Conservation (phyloP, 2,797 vertebrate species). For the Tragopan temminckii region DNA sequence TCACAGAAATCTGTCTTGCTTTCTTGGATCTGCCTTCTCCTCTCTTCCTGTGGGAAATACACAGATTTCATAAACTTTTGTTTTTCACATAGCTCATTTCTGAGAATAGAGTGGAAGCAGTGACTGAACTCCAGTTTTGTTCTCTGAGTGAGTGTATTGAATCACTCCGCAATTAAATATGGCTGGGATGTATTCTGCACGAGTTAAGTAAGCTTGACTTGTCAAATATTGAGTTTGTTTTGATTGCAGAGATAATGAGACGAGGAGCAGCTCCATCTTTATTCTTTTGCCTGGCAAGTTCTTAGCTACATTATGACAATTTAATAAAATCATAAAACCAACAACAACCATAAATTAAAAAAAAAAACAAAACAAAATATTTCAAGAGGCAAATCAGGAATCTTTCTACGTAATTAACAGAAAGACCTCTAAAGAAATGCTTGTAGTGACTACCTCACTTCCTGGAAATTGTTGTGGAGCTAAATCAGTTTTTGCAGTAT, state of each 20-base stretch:
- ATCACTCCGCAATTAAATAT: background rate
- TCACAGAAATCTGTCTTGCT: background rate
- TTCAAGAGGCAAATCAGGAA: background rate
- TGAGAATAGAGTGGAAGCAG: background rate
- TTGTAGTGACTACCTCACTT: conserved; percentile 13
- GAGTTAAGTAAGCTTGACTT: conserved; percentile 4
- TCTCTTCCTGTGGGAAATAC: background rate
- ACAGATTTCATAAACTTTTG: background rate
- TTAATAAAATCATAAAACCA: background rate
- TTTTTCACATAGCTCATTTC: background rate
- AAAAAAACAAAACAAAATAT: background rate
- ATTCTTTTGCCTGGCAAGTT: conserved; percentile 5
- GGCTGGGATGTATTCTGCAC: background rate
- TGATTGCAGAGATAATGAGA: conserved; percentile 24
- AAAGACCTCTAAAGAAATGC: conserved; percentile 11
- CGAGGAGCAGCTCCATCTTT: background rate
- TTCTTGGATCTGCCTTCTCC: background rate
- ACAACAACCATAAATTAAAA: background rate
- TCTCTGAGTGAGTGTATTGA: background rate
- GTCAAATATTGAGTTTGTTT: conserved; percentile 23
- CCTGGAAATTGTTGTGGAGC: conserved; percentile 30
- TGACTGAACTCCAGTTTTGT: background rate
- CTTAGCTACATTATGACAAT: conserved; percentile 14
- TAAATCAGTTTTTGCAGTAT: conserved; percentile 32
- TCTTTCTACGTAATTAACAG: conserved; percentile 21